Base-by-base conservation (phyloP, 2,888 invertebrate genomes). In the Lochmaea capreae region DNA sequence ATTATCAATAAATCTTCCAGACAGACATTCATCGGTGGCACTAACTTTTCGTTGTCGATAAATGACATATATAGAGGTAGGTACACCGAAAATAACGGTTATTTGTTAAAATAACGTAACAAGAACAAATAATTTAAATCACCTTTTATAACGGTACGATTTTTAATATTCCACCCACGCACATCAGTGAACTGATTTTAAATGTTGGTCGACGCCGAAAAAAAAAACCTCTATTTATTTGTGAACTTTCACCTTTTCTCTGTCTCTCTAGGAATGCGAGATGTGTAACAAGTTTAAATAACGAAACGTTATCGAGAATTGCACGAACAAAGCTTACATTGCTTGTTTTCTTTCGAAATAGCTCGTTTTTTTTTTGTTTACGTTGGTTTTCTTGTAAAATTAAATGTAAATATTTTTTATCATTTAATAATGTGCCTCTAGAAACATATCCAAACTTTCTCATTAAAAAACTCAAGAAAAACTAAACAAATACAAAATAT, bases 221-320 rank as follows among this genome's bases (percentile, higher is more conserved):
- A 49, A 49, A 57, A 57, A 9, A 57, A 57, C 9, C 22, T 57
- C 57, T 10, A 57, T 16, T 22, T 18, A 9, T 16, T 57, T 10
- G 9, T 57, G 57, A 57, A 57, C 57, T 57, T 57, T 57, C 57
- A 57, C 57, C 57, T 57, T 57, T 57, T 57, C 57, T 22, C 57
- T 57, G 6, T 33, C 33, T 33, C 33, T 33, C 22, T 57, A 57
- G 22, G 18, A 22, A 57, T 57, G 22, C 16, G 57, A 57, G 57
- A 49, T 49, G 12, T n/a, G 6, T 33, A 8, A 33, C 33, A 33
- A 33, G 5, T 33, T 6, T 33, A 33, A 33, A 33, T 8, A 8
- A 33, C 33, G 33, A n/a, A 57, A 57, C 57, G 22, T n/a, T 57
- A 22, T 10, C 18, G 9, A 54, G 54, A 46, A 14, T 12, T 12